These are phyloP conservation scores for Sabatieria punctata DNA, from an alignment of 2,888 invertebrate species.

Conservation along the genomic window DNA sequence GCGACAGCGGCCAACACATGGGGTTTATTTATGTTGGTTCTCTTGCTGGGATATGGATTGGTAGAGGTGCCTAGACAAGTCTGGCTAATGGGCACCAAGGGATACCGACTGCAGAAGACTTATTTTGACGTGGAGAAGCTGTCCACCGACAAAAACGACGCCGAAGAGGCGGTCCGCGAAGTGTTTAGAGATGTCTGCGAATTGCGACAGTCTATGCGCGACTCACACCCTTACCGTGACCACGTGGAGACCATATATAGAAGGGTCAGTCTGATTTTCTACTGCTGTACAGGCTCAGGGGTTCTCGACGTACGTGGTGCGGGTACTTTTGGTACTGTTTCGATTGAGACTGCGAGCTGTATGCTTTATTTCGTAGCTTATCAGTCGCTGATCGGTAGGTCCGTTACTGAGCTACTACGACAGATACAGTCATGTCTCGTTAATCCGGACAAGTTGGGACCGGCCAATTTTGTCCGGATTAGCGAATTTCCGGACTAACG, in stretches of 20 bases:
- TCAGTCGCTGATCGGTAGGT: too few species aligned
- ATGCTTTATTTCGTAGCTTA: too few species aligned
- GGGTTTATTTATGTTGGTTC: conserved; percentile 83
- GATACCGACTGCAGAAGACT: conserved; percentile 23
- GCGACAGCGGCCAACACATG: conserved; percentile 98
- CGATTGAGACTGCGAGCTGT: too few species aligned
- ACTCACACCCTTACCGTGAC: conserved; percentile 46
- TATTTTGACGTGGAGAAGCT: conserved; percentile 31
- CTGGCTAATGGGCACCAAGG: conserved; percentile 47
- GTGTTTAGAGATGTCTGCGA: conserved; percentile 57
- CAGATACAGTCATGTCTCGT: too few species aligned
- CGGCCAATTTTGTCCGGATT: too few species aligned
- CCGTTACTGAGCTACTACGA: too few species aligned
- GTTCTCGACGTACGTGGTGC: too few species aligned
- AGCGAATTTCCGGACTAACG: too few species aligned
- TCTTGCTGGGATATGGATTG: conserved; percentile 77
- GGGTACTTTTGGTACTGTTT: too few species aligned
- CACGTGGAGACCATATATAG: conserved; percentile 73
- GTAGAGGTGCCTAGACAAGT: conserved; percentile 76
- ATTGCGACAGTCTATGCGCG: conserved; percentile 51
- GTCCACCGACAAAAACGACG: conserved; percentile 73
- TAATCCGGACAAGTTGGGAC: too few species aligned
- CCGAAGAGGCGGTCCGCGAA: conserved; percentile 88
- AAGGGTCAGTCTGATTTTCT: conserved; percentile 48
- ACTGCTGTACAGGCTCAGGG: too few species aligned